These are phyloP conservation scores for Vidua macroura DNA, from an alignment of 2,113 vertebrate species.

Conservation along the genomic window DNA sequence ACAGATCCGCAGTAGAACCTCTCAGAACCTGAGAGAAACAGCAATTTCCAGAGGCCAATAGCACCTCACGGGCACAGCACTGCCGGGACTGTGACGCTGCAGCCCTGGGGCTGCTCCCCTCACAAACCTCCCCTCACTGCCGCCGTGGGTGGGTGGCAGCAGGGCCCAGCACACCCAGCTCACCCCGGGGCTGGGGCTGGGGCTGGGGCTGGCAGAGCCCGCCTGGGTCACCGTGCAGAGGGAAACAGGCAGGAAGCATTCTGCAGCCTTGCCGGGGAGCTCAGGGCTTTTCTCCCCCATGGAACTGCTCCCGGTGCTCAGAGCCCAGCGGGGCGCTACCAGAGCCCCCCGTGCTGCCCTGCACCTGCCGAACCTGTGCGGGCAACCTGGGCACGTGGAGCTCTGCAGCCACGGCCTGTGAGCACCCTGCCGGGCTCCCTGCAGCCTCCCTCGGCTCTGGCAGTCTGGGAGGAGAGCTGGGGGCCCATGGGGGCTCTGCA, in stretches of 20 bases:
- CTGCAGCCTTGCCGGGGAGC: background rate
- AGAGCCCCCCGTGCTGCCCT: background rate
- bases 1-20: background rate
- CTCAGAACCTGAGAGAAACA: background rate
- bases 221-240: background rate
- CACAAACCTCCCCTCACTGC: rapidly evolving
- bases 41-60: background rate
- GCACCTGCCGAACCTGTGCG: rapidly evolving
- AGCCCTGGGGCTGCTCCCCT: background rate
- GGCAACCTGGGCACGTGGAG: rapidly evolving
- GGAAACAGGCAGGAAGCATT: background rate
- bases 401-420: background rate
- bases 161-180: background rate
- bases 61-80: rapidly evolving
- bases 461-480: background rate
- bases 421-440: background rate
- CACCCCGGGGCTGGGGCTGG: background rate
- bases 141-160: background rate
- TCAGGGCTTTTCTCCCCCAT: background rate
- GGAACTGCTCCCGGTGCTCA: background rate
- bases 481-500: background rate
- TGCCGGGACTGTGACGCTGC: rapidly evolving
- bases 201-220: background rate
- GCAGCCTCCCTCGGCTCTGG: rapidly evolving
- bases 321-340: rapidly evolving